Conservation (phyloP, 2,888 invertebrate genomes). For the Metalampra italica region DNA sequence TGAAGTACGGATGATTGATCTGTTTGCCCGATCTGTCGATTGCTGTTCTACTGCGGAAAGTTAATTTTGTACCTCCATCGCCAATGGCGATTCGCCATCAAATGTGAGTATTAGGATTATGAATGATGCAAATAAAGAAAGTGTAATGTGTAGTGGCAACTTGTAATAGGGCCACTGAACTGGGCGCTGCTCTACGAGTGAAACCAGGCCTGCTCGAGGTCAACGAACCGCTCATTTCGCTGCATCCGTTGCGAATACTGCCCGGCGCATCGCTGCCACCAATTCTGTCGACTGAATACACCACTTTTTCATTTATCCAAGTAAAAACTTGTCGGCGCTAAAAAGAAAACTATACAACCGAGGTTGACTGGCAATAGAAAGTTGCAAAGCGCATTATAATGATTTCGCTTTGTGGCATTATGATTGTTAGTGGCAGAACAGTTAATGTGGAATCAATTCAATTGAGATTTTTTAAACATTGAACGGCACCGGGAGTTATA, state of each 20-base stretch:
- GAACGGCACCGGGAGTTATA: neutral
- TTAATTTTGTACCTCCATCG: too few relatives aligned
- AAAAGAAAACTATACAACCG: slow-evolving; percentile 47
- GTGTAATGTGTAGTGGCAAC: slow-evolving; percentile 35
- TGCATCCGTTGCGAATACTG: slow-evolving; percentile 78
- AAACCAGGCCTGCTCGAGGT: slow-evolving; percentile 72
- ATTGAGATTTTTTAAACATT: neutral
- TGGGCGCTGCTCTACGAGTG: slow-evolving; percentile 70
- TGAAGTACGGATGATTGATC: too few relatives aligned
- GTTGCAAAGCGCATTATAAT: slow-evolving; percentile 32
- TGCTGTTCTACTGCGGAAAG: too few relatives aligned
- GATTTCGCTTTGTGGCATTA: slow-evolving; percentile 5
- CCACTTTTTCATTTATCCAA: slow-evolving; percentile 57
- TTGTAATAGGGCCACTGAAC: slow-evolving; percentile 69
- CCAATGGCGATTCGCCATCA: too few relatives aligned
- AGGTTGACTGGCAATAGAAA: slow-evolving; percentile 50
- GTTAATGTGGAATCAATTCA: neutral
- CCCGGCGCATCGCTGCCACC: slow-evolving; percentile 57
- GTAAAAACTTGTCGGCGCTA: slow-evolving; percentile 54
- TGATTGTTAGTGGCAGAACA: slow-evolving; percentile 1
- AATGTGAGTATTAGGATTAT: neutral
- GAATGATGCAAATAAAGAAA: slow-evolving; percentile 33
- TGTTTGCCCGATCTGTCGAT: too few relatives aligned
- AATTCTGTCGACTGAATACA: slow-evolving; percentile 62
- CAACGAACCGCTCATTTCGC: slow-evolving; percentile 76